Conservation (phyloP, 2,113 vertebrate species). For the Chaetodon auriga region DNA sequence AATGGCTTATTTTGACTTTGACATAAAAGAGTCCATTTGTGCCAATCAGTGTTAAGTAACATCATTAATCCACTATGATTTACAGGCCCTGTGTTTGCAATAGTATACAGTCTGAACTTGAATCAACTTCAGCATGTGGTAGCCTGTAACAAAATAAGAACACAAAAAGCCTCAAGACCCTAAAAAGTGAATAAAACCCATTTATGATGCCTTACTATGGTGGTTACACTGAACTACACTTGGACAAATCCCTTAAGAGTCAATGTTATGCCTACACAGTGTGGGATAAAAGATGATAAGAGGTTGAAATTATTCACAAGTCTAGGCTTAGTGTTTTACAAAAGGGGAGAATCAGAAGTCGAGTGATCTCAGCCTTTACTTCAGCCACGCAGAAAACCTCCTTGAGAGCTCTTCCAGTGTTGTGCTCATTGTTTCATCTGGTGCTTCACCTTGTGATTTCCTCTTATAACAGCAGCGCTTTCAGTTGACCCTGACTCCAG, state of each 20-base stretch:
- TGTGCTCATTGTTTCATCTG: conserved; percentile 57
- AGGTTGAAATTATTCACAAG: conserved; percentile 57
- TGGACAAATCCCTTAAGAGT: conserved; percentile 15
- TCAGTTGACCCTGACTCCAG: conserved; percentile 62
- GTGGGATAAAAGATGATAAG: conserved; percentile 56
- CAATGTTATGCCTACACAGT: conserved; percentile 17
- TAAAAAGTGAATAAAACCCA: conserved; percentile 27
- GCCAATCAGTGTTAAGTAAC: not conserved
- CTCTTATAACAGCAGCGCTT: conserved; percentile 48
- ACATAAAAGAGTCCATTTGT: not conserved
- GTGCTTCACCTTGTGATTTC: conserved; percentile 68
- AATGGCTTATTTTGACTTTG: not conserved
- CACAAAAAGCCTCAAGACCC: not conserved
- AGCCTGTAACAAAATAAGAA: conserved; percentile 6
- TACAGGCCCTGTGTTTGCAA: not conserved
- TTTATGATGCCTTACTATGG: not conserved
- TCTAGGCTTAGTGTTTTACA: conserved; percentile 61
- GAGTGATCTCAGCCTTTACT: conserved; percentile 69
- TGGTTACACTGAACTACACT: conserved; percentile 1
- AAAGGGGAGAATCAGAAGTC: conserved; percentile 64
- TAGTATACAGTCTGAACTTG: not conserved
- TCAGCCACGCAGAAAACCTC: conserved; percentile 54
- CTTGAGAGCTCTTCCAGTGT: conserved; percentile 62
- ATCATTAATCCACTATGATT: not conserved
- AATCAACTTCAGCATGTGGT: not conserved